Evolutionary conservation across 2,797 vertebrate genomes (phyloP), one percentile per base, ranked within the genome.

Genomic region (Gymnodraco acuticeps): DNA sequence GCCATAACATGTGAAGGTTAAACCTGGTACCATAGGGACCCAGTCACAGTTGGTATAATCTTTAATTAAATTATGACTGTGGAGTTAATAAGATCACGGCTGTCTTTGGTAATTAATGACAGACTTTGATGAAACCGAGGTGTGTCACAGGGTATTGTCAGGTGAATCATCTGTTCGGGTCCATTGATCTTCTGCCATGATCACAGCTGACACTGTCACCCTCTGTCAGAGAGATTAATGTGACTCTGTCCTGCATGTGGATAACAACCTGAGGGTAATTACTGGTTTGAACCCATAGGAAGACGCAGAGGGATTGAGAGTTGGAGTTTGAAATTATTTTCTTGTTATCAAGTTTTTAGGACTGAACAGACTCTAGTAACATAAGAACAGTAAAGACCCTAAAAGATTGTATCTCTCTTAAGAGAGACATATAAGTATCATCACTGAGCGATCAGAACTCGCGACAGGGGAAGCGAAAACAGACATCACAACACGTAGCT

Each of bases 101-200:
- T 72, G 80, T 69, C 67, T 8, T 14, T 71, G 51, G 43, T 75
- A 77, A 75, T 81, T 74, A 61, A 79, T 43, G 51, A 23, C 68
- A 59, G 8, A 17, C n/a, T 45, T 33, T 12, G 27, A 5, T 15
- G 69, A 47, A 4, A 45, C 70, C 66, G 66, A 59, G 66, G 48
- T 47, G 41, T 42, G 42, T 54, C 1, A 2, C 8, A 11, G 72
- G 56, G 33, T 52, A 17, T 15, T 60, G 66, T 81, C 63, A 81
- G 87, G 77, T 75, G 63, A 58, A 53, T 31, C 64, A 50, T 78
- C 64, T 75, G 64, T 70, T 82, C 61, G 42, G 67, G 42, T 70
- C 58, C 69, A 11, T 5, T 78, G 66, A 70, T 52, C 61, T 14
- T 54, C 55, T 33, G 70, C 48, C 50, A n/a, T 68, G 52, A 79